Percentiles rank a stretch among this genome's conserved stretches.
Evolutionary conservation across 2,888 invertebrate genomes (phyloP).

Genomic region (Polyommatus icarus): DNA sequence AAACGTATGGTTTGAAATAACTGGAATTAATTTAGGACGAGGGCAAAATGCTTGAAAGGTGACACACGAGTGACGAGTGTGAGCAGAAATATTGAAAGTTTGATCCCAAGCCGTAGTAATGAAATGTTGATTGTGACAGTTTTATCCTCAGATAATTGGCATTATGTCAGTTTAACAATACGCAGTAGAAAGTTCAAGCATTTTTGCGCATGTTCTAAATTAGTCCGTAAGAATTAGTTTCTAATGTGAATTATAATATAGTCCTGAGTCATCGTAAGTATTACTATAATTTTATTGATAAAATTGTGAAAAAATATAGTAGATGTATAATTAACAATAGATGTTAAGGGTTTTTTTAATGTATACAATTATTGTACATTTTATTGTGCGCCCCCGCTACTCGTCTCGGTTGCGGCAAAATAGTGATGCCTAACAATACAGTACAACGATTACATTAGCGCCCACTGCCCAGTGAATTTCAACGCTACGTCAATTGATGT

Average conservation of each 20-base stretch:
- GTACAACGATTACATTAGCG: conserved; percentile 23
- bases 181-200: neutral
- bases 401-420: neutral
- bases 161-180: neutral
- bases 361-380: conserved; percentile 24
- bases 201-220: conserved; percentile 5
- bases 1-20: conserved; percentile 43
- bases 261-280: conserved; percentile 68
- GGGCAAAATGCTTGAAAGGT: neutral
- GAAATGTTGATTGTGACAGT: neutral
- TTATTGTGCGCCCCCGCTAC: neutral
- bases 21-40: conserved; percentile 45
- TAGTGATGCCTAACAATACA: conserved; percentile 18
- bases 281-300: conserved; percentile 52
- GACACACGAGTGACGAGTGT: no score
- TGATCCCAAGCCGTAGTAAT: neutral
- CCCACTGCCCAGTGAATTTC: neutral
- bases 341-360: conserved; percentile 16
- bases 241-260: conserved; percentile 51
- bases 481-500: neutral
- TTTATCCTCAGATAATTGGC: neutral
- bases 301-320: conserved; percentile 29
- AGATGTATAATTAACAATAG: conserved; percentile 28
- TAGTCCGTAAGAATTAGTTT: conserved; percentile 60
- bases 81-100: neutral